Base-by-base conservation (phyloP, 2,888 invertebrate genomes). In the Malacosoma neustria region DNA sequence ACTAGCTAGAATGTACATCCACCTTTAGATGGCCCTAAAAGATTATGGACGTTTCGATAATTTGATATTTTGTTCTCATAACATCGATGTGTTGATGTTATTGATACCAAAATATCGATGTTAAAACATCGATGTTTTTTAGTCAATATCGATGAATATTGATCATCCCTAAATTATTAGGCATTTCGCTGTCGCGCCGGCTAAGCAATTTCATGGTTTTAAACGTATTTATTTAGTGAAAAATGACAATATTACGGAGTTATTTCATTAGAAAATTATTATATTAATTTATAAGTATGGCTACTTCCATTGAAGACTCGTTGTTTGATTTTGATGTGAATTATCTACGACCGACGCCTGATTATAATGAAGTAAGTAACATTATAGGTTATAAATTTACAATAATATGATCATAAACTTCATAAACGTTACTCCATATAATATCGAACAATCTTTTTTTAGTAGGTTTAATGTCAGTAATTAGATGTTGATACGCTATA, bases 261-360 rank as follows among this genome's bases (percentile, higher is more conserved):
- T 34, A 36, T 36, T 31, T 9, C 29, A 11, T 36, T 13, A 32
- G 11, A 22, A 13, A 32, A n/a, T 29, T 22, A 14, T 32, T 29
- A 32, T 29, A 13, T 11, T 13, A 29, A 29, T 11, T 6, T 33
- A 11, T 5, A n/a, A 52, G 9, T 29, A 56, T 56, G 56, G 34
- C 39, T 44, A 40, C 46, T 13, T 11, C 47, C 1, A 45, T 36
- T 13, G 45, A 49, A 3, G 49, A 56, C 31, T 42, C 55, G 15
- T 43, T 71, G 33, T 49, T 66, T 2, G 63, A 71, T 45, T 77
- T 79, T 61, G 74, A 76, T 47, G 51, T 77, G 32, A 61, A 68
- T 47, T 61, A 62, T 40, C 52, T 76, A 9, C 57, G 58, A n/a
- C 57, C 63, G 40, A 39, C 57, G 37, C 37, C 58, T 32, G 49